phyloP scores from a whole-genome alignment of 2,888 invertebrate species.

The Clistopyga incitator region DNA sequence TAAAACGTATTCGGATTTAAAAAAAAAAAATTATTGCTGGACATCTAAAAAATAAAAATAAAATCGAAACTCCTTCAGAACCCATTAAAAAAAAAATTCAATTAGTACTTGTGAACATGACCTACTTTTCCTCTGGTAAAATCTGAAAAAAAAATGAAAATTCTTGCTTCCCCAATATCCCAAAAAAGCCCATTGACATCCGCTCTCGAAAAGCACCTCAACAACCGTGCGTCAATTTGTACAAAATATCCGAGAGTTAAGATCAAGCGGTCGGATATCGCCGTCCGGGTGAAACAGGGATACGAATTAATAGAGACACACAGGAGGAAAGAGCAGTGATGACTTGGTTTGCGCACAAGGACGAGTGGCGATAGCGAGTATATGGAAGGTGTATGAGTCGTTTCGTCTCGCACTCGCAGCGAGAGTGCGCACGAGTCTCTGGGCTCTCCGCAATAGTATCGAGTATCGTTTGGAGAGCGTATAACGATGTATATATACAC shows the following conservation, averaged over 20 bases:
- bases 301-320: conserved; percentile 65
- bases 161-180: no score
- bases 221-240: no score
- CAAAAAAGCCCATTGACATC: no score
- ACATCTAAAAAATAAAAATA: no score
- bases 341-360: conserved; percentile 66
- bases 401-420: conserved; percentile 18
- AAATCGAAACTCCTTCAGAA: no score
- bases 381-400: conserved; percentile 20
- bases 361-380: conserved; percentile 56
- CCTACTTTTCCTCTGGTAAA: no score
- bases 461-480: conserved; percentile 56
- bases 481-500: not conserved
- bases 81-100: no score
- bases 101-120: no score
- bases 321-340: conserved; percentile 62
- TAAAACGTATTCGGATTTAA: no score
- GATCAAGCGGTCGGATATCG: not conserved
- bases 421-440: conserved; percentile 49
- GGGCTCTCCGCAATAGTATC: conserved; percentile 64
- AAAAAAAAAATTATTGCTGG: not conserved
- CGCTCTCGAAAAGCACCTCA: no score
- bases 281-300: conserved; percentile 40
- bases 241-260: not conserved
- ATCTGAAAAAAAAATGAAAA: no score